Evolutionary conservation across 2,113 vertebrate genomes (phyloP).

Genomic region (Silurus asotus): DNA sequence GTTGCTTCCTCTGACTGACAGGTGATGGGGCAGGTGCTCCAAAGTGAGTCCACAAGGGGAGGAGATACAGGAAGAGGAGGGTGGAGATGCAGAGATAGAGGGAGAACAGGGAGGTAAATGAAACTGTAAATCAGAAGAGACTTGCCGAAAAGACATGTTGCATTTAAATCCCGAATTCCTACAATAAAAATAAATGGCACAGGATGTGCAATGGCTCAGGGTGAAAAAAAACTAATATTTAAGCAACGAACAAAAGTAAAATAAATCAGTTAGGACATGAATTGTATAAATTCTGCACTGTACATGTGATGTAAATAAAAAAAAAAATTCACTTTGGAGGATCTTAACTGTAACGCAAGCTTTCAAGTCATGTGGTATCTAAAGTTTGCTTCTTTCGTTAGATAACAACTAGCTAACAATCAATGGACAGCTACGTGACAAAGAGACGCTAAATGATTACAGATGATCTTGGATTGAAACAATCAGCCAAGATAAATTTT

Average conservation of each 20-base stretch:
- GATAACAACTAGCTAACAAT: not conserved
- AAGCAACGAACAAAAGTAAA: not conserved
- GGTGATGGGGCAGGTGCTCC: constrained; percentile 71
- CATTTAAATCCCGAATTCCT: constrained; percentile 10
- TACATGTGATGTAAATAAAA: not conserved
- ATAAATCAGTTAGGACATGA: not conserved
- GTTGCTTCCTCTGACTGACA: constrained; percentile 64
- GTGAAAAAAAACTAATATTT: not conserved
- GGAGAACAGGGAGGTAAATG: constrained; percentile 4
- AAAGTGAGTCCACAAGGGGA: constrained; percentile 45
- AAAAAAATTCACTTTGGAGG: not conserved
- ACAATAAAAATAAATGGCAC: not conserved
- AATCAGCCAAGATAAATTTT: not conserved
- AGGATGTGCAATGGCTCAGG: not conserved
- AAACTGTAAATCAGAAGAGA: constrained; percentile 41
- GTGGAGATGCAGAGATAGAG: not conserved
- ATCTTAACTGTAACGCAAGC: not conserved
- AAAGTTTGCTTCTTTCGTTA: not conserved
- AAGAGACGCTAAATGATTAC: not conserved
- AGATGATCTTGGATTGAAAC: not conserved
- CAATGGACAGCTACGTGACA: not conserved
- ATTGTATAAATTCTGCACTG: not conserved
- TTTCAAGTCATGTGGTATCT: no score
- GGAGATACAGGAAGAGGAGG: not conserved
- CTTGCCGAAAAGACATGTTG: not conserved